phyloP scores from a whole-genome alignment of 2,113 vertebrate genomes.

The Phoenicopterus ruber region DNA sequence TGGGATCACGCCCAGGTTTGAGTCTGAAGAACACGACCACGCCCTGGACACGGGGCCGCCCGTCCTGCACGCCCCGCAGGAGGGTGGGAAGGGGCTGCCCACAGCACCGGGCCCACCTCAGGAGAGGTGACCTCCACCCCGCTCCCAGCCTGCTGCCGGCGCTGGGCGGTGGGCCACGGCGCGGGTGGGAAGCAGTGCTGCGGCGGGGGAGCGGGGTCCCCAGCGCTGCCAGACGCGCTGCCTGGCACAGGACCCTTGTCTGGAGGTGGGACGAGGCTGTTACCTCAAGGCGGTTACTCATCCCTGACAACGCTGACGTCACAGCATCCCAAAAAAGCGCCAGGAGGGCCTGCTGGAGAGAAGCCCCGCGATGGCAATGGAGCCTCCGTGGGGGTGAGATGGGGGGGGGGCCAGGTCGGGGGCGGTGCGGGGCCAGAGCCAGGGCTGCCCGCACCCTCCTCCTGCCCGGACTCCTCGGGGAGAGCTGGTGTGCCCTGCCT shows the following conservation, averaged over 20 bases:
- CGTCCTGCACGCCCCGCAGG: no score
- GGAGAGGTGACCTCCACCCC: rapidly evolving
- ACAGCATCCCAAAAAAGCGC: constrained; percentile 57
- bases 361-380: not conserved
- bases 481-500: no score
- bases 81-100: not conserved
- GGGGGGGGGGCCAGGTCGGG: not conserved
- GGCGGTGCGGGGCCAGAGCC: not conserved
- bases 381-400: not conserved
- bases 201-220: not conserved
- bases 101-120: rapidly evolving
- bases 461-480: not conserved
- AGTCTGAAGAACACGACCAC: rapidly evolving
- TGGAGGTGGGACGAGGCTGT: not conserved
- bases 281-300: constrained; percentile 55
- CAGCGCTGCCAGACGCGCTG: not conserved
- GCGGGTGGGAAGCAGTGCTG: not conserved
- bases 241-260: not conserved
- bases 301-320: constrained; percentile 66
- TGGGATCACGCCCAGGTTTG: not conserved
- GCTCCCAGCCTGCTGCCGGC: not conserved
- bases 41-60: rapidly evolving
- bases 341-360: not conserved
- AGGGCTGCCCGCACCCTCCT: not conserved
- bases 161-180: not conserved